Evolutionary conservation across 2,888 invertebrate genomes (phyloP).

Genomic region (Nomada goodeniana): DNA sequence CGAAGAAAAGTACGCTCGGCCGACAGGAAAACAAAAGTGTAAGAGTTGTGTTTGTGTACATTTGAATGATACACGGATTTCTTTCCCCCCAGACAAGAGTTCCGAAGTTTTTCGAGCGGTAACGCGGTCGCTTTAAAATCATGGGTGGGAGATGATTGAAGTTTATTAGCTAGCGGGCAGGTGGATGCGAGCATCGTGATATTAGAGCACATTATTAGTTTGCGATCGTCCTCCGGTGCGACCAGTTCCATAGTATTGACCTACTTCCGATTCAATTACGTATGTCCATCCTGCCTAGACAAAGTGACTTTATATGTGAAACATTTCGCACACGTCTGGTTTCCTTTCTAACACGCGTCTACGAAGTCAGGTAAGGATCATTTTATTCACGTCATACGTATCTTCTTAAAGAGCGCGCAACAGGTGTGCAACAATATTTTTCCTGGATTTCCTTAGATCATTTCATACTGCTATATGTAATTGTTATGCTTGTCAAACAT

Average conservation of each 20-base stretch:
- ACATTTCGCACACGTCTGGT: constrained; percentile 30
- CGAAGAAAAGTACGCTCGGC: background rate
- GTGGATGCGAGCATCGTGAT: constrained; percentile 68
- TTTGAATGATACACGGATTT: constrained; percentile 32
- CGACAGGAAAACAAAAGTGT: constrained; percentile 24
- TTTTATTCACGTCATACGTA: background rate
- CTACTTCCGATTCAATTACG: constrained; percentile 54
- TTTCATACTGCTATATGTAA: background rate
- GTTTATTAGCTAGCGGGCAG: constrained; percentile 72
- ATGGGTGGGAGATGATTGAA: constrained; percentile 71
- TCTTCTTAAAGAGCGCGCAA: background rate
- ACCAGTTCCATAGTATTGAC: constrained; percentile 66
- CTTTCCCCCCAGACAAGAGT: constrained; percentile 31
- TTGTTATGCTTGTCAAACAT: background rate
- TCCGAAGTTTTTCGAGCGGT: constrained; percentile 46
- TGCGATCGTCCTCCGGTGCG: constrained; percentile 69
- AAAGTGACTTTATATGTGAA: constrained; percentile 53
- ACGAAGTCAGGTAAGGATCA: constrained; percentile 58
- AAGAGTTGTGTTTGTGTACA: constrained; percentile 37
- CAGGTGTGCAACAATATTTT: background rate
- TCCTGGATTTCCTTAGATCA: background rate
- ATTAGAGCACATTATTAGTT: constrained; percentile 76
- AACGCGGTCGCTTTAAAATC: constrained; percentile 59
- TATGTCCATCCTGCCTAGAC: constrained; percentile 43
- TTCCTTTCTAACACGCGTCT: constrained; percentile 33